These are phyloP conservation scores for Chaetodon trifasciatus DNA, from an alignment of 2,797 vertebrate genomes.

Conservation along the genomic window DNA sequence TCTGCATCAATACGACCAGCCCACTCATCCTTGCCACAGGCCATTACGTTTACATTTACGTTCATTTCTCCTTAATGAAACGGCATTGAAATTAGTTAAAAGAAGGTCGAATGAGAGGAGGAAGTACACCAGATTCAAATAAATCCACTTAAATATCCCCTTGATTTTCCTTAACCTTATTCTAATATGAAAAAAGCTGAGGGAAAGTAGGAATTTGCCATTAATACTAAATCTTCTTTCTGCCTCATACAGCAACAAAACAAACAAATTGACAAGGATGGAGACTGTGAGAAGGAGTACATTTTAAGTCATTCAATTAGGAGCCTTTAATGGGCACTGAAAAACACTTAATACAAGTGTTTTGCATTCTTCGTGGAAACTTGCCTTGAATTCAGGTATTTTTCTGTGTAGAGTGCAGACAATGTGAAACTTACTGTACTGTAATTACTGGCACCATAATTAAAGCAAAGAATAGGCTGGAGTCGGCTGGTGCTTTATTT, in stretches of 20 bases:
- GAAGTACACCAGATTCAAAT: background rate
- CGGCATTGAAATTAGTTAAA: background rate
- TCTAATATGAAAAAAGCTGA: background rate
- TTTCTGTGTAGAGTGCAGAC: background rate
- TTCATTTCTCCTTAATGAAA: background rate
- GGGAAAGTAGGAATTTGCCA: too few relatives aligned
- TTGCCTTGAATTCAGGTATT: background rate
- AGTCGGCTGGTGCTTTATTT: background rate
- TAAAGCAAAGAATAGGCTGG: background rate
- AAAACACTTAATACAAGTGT: background rate
- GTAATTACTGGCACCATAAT: constrained; percentile 4
- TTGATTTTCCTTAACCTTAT: background rate
- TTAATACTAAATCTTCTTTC: background rate
- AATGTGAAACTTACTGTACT: background rate
- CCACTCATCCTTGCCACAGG: background rate
- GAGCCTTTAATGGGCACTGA: too few relatives aligned
- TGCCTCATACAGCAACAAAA: background rate
- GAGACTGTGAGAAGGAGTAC: background rate
- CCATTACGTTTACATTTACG: background rate
- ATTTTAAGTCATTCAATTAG: too few relatives aligned
- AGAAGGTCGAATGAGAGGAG: background rate
- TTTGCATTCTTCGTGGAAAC: background rate
- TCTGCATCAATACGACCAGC: background rate
- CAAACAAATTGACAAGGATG: background rate
- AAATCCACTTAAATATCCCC: background rate